These are phyloP conservation scores for Zosterops pallidus DNA, from an alignment of 2,113 vertebrate species.

Conservation along the genomic window DNA sequence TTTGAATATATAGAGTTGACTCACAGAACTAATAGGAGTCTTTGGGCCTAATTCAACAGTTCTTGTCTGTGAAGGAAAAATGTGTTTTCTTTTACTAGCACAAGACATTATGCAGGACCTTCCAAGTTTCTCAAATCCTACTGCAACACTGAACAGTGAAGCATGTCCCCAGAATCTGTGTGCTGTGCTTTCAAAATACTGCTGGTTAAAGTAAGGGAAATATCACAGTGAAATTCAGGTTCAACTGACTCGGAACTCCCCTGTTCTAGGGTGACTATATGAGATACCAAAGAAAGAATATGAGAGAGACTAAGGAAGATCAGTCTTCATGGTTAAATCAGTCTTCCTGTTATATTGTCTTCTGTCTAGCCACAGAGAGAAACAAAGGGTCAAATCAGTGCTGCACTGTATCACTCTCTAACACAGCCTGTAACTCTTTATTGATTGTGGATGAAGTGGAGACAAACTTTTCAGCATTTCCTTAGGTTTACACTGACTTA, in stretches of 20 bases:
- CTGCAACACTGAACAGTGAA: background rate
- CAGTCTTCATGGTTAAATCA: background rate
- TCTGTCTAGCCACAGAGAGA: background rate
- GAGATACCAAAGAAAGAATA: background rate
- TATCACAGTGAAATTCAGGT: background rate
- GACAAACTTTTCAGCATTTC: background rate
- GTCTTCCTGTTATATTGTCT: background rate
- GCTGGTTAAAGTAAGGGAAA: background rate
- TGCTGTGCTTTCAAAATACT: background rate
- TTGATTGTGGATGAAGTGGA: background rate
- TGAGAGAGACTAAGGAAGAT: background rate
- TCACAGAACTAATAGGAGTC: background rate
- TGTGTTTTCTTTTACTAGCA: background rate
- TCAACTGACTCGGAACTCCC: background rate
- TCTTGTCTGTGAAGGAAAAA: background rate
- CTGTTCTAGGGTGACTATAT: background rate
- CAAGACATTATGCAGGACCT: background rate
- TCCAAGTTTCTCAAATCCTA: background rate
- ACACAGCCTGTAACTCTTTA: background rate
- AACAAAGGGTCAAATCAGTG: background rate
- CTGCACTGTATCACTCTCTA: background rate
- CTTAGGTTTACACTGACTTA: background rate
- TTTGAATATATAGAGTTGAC: background rate
- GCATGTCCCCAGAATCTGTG: background rate
- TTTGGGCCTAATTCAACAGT: background rate